Evolutionary conservation across 2,797 vertebrate genomes (phyloP), one percentile per base, ranked within the genome.

Genomic region (Masticophis lateralis): DNA sequence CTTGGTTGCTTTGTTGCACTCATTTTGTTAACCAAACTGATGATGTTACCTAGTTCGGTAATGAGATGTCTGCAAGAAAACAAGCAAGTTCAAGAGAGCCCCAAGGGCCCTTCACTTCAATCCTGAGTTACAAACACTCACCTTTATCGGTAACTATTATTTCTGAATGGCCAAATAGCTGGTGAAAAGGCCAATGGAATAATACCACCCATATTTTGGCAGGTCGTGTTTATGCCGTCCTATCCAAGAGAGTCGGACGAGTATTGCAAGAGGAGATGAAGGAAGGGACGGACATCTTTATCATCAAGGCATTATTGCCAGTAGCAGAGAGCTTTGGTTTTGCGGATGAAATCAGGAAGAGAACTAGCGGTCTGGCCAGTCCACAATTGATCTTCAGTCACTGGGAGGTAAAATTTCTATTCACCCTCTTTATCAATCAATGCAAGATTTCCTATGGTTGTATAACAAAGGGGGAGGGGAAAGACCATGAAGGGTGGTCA

Each of bases 261-360:
- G 98, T 99, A 88, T 97, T 99, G 28, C 98, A 98, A 0, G 99
- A 99, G 88, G 99, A 99, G 96, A 99, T 99, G 99, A 99, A 99
- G 95, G 99, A 99, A 95, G 99, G 99, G 28, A 99, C 99, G 0
- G 99, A 99, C 92, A 97, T 99, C 98, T 99, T 99, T 97, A 98
- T 98, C 97, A 99, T 99, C 96, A 99, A 98, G 95, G 99, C 99
- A 0, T 98, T 99, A 51, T 98, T 99, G 93, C 99, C 99, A 0
- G 99, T 99, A 51, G 99, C 99, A 0, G 99, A 99, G 95, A 99
- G 99, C 97, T 99, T 99, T 7, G 99, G 99, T 3, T 99, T 99
- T 91, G 99, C 99, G 0, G 99, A 99, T 69, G 99, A 99, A 97
- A 99, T 99, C 97, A 98, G 99, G 95, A 99, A 99, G 97, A 98